A percentile compares a stretch with the other conserved stretches of the same genome.
These are phyloP conservation scores for Mythimna pallens DNA, from an alignment of 2,888 invertebrate species.

Conservation along the genomic window DNA sequence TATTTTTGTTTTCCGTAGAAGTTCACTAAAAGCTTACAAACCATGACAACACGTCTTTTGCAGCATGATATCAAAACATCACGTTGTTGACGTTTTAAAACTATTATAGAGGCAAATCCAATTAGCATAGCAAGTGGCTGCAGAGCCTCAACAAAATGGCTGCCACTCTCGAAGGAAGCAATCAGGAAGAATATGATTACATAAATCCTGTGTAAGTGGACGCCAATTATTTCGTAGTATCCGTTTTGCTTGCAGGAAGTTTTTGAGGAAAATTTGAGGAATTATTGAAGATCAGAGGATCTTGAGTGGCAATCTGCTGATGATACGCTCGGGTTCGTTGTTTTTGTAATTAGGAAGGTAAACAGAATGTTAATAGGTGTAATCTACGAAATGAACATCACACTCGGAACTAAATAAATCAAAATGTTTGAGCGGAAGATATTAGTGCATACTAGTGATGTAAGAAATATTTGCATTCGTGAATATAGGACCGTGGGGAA, in stretches of 20 bases:
- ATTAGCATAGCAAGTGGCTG: slow-evolving; percentile 75
- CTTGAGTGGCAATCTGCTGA: slow-evolving; percentile 12
- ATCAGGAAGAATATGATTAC: slow-evolving; percentile 59
- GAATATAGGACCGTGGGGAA: too few relatives aligned
- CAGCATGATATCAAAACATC: slow-evolving; percentile 33
- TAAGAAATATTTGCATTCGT: too few relatives aligned
- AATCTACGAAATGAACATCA: slow-evolving; percentile 18
- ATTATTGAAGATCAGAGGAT: slow-evolving; percentile 40
- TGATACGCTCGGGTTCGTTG: slow-evolving; percentile 3
- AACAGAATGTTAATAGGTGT: slow-evolving; percentile 6
- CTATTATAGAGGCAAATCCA: slow-evolving; percentile 71
- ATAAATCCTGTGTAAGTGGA: slow-evolving; percentile 66
- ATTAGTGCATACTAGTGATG: too few relatives aligned
- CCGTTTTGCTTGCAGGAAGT: slow-evolving; percentile 47
- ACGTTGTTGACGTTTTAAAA: slow-evolving; percentile 74
- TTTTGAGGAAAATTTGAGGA: slow-evolving; percentile 35
- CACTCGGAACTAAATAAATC: background rate
- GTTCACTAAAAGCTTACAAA: background rate
- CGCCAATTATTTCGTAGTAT: slow-evolving; percentile 62
- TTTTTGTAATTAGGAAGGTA: slow-evolving; percentile 26
- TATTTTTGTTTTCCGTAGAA: background rate
- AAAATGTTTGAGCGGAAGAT: background rate
- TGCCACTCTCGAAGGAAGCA: slow-evolving; percentile 49
- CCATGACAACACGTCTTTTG: background rate
- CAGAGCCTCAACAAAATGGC: slow-evolving; percentile 69